Base-by-base conservation (phyloP, 1,140 invertebrate genomes). In the Aphidius ervi region DNA sequence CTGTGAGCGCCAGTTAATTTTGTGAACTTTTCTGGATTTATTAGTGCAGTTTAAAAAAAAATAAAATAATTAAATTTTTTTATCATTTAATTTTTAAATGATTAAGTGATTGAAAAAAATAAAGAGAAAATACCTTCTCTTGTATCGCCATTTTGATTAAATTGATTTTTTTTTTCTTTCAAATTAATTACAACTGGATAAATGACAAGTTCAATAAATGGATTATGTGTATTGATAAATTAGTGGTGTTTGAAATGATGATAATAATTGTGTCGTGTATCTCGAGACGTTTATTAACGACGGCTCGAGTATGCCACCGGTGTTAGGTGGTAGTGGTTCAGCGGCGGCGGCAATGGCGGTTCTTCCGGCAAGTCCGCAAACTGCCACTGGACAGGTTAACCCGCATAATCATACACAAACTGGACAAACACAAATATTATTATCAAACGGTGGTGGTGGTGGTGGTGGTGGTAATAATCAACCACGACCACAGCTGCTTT, bases 331-430 rank as follows among this genome's bases (percentile, higher is more conserved):
- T 63, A 75, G 78, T 71, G 23, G 23, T 31, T 31, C 23, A 31
- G 23, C 23, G 23, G 23, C 76, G 65, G 71, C 78, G 61, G 58
- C 66, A 70, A 80, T 80, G 78, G 78, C 78, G 74, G 77, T 79
- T 63, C 78, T 80, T 75, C 78, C 78, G 74, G 77, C 77, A 68
- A 79, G 75, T 68, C 77, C 78, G 74, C 76, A 79, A 66, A 77
- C 76, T 70, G 78, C 76, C 68, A 76, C 77, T 54, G 52, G 52
- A 63, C 76, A 78, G 70, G 74, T 74, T 67, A 73, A 66, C 65
- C 68, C 72, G 66, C 72, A 72, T 65, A 63, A 70, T 50, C 71
- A 72, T 65, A 65, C 67, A 31, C 74, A 71, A 62, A 52, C 60
- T 67, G 74, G 69, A 67, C 73, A 74, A 65, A 74, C 70, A 59